Conservation (phyloP, 2,113 vertebrate species). For the Gallinago media region DNA sequence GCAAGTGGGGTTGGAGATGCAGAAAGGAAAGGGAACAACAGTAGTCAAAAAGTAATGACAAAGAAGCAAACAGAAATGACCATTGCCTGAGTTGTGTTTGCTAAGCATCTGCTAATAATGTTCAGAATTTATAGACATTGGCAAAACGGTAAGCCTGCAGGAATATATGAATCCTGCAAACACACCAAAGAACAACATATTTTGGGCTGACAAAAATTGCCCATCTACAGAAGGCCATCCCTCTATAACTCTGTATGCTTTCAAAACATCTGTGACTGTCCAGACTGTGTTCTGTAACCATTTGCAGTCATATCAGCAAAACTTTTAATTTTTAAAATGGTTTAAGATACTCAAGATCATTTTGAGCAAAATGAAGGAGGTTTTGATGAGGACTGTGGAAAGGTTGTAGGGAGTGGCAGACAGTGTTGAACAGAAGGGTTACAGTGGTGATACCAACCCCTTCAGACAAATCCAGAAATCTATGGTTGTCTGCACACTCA, state of each 20-base stretch:
- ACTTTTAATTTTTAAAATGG: not conserved
- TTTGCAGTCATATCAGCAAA: not conserved
- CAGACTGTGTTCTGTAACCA: not conserved
- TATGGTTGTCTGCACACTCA: not conserved
- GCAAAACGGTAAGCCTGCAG: not conserved
- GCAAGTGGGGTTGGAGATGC: not conserved
- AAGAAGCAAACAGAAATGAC: not conserved
- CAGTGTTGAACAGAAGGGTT: not conserved
- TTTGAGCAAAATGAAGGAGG: not conserved
- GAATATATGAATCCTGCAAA: not conserved
- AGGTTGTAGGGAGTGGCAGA: not conserved
- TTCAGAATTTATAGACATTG: not conserved
- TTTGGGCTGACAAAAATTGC: not conserved
- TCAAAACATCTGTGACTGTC: not conserved
- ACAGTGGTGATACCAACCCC: rapidly evolving
- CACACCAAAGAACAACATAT: not conserved
- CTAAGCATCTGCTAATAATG: not conserved
- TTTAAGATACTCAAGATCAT: not conserved
- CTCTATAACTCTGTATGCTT: not conserved
- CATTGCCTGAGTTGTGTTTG: not conserved
- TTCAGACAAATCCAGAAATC: not conserved
- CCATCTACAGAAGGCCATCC: not conserved
- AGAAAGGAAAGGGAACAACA: not conserved
- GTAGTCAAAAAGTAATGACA: not conserved
- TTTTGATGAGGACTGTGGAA: not conserved